These are phyloP conservation scores for Neosalanx taihuensis DNA, from an alignment of 2,797 vertebrate species.

Conservation along the genomic window DNA sequence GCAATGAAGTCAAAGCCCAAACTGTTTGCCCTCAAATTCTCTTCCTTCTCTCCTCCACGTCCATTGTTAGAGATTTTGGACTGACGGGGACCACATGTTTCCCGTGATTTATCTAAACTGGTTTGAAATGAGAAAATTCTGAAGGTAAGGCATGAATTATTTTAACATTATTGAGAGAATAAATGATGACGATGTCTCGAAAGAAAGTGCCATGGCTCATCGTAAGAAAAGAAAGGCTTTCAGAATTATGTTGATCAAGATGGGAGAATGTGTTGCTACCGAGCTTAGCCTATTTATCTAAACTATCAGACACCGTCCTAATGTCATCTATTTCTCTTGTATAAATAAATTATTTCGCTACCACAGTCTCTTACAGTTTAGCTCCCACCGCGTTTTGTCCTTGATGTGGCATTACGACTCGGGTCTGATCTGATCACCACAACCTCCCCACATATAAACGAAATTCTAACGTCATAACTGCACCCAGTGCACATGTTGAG, in stretches of 20 bases:
- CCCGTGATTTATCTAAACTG: slow-evolving; percentile 22
- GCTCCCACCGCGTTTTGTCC: too few relatives aligned
- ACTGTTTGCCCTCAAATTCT: slow-evolving; percentile 20
- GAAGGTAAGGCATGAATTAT: slow-evolving; percentile 42
- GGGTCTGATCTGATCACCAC: too few relatives aligned
- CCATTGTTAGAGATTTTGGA: slow-evolving; percentile 53
- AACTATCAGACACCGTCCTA: not conserved
- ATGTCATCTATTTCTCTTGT: too few relatives aligned
- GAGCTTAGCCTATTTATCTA: not conserved
- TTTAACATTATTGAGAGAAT: not conserved
- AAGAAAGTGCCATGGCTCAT: not conserved
- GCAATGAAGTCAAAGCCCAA: not conserved
- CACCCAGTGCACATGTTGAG: too few relatives aligned
- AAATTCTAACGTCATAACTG: too few relatives aligned
- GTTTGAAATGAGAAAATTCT: slow-evolving; percentile 28
- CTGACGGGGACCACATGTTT: slow-evolving; percentile 20
- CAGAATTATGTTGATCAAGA: not conserved
- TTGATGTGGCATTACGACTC: too few relatives aligned
- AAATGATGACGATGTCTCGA: not conserved
- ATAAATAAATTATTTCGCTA: too few relatives aligned
- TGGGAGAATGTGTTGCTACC: not conserved
- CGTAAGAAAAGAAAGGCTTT: too few relatives aligned
- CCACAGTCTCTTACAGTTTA: too few relatives aligned
- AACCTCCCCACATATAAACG: too few relatives aligned
- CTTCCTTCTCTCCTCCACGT: slow-evolving; percentile 17